These are phyloP conservation scores for Grammomys surdaster DNA, from an alignment of 2,113 vertebrate species.

Conservation along the genomic window DNA sequence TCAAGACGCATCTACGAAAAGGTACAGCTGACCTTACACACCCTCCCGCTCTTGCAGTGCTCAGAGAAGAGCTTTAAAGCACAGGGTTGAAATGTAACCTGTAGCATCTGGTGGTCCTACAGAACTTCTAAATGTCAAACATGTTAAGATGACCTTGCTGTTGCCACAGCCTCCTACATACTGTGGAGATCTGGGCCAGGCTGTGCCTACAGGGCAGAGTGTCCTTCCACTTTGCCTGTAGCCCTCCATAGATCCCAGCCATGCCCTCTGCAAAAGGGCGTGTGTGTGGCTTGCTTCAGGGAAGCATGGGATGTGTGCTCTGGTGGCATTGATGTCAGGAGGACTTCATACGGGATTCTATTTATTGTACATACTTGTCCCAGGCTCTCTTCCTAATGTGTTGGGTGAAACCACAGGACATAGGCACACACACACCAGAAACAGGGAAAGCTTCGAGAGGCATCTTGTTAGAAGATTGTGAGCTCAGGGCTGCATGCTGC, in stretches of 20 bases:
- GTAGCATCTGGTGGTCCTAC: constrained; percentile 4
- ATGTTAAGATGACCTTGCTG: neutral
- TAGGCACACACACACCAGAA: neutral
- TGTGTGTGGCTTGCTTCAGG: neutral
- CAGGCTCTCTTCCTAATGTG: neutral
- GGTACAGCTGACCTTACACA: neutral
- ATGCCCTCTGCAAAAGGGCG: neutral
- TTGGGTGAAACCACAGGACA: neutral
- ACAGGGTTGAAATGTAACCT: neutral
- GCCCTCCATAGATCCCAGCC: neutral
- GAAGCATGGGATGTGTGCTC: neutral
- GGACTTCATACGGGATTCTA: neutral
- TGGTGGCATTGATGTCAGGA: neutral
- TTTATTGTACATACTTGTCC: neutral
- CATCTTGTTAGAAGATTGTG: neutral
- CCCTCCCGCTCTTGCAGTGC: neutral
- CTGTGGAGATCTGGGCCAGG: neutral
- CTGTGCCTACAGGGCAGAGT: neutral
- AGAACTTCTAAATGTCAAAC: constrained; percentile 37
- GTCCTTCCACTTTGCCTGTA: neutral
- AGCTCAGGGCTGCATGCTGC: neutral
- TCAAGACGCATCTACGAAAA: neutral
- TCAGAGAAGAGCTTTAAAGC: neutral
- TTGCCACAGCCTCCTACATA: neutral
- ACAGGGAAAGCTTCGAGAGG: neutral